These are phyloP conservation scores for Masticophis lateralis DNA, from an alignment of 2,797 vertebrate species.

Conservation along the genomic window DNA sequence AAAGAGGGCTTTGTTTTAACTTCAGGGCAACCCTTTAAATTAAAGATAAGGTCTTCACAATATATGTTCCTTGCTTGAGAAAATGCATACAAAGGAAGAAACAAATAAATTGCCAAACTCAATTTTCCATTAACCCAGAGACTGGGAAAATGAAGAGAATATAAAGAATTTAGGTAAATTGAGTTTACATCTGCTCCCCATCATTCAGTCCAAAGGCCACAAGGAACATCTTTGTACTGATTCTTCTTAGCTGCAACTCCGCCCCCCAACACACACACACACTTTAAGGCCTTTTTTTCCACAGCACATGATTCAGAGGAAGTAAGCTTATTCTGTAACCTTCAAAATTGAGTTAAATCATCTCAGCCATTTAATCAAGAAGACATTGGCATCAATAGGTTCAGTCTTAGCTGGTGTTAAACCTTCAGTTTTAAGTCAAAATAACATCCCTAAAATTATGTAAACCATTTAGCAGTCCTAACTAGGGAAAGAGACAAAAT, in stretches of 20 bases:
- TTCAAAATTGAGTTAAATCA: neutral
- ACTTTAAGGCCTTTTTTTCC: neutral
- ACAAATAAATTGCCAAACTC: constrained; percentile 4
- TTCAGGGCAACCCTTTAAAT: neutral
- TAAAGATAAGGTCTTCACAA: neutral
- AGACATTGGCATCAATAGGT: neutral
- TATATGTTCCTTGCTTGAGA: neutral
- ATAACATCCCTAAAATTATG: neutral
- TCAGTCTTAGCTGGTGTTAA: neutral
- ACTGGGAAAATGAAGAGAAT: neutral
- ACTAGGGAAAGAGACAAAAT: neutral
- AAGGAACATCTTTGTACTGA: neutral
- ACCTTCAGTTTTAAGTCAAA: neutral
- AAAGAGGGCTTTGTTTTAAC: neutral
- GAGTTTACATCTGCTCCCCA: neutral
- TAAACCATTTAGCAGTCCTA: neutral
- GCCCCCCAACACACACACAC: neutral
- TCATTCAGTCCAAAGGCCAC: neutral
- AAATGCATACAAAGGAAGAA: neutral
- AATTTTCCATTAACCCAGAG: neutral
- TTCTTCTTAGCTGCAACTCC: neutral
- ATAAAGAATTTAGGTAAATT: neutral
- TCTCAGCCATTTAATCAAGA: neutral
- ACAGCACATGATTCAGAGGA: neutral
- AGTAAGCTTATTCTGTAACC: neutral